These are phyloP conservation scores for Leptinotarsa undecemlineata DNA, from an alignment of 1,140 invertebrate species.

Conservation along the genomic window DNA sequence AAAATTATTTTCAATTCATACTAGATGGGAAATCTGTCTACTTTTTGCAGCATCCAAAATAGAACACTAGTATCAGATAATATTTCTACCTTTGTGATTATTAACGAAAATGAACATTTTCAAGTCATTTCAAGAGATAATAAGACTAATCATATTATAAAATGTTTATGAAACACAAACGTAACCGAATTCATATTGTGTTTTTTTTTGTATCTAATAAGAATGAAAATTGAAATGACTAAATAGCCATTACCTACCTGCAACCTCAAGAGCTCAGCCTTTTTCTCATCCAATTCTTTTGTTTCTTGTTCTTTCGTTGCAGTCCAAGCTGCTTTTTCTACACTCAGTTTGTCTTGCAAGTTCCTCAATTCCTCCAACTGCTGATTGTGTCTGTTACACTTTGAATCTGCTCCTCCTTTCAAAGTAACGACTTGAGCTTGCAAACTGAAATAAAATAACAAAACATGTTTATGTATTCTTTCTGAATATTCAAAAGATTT, in stretches of 20 bases:
- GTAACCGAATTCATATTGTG: no score
- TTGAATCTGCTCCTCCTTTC: conserved; percentile 59
- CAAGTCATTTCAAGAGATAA: no score
- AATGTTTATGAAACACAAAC: no score
- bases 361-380: conserved; percentile 75
- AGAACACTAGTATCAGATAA: no score
- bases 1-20: no score
- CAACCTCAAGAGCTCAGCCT: conserved; percentile 61
- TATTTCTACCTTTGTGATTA: no score
- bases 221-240: no score
- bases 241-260: conserved; percentile 53
- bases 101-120: no score
- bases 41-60: no score
- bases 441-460: conserved; percentile 54
- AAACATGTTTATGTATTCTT: neutral
- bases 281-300: conserved; percentile 69
- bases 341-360: conserved; percentile 74
- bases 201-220: no score
- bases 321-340: conserved; percentile 79
- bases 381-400: conserved; percentile 69
- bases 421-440: conserved; percentile 67
- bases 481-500: neutral
- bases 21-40: no score
- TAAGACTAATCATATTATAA: no score
- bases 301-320: conserved; percentile 65